Conservation (phyloP, 2,797 vertebrate genomes). For the Taeniopygia guttata region DNA sequence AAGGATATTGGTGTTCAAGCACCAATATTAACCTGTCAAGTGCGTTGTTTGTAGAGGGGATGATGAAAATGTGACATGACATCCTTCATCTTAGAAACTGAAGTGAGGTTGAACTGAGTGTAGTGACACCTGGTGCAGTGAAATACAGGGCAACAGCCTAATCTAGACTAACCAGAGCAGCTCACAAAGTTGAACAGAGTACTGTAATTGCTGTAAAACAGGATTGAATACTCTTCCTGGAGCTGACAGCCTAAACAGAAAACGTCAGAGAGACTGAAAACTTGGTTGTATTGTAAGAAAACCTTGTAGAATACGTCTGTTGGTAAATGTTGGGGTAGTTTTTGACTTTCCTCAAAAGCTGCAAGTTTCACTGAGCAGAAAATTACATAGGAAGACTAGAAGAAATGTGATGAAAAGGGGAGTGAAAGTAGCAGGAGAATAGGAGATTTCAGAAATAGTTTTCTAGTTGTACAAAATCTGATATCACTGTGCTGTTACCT, state of each 20-base stretch:
- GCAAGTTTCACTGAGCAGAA: neutral
- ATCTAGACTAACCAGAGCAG: neutral
- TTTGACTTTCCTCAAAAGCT: neutral
- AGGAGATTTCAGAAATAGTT: neutral
- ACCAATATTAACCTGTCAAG: neutral
- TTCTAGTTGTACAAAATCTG: neutral
- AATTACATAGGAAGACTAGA: neutral
- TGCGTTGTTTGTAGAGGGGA: neutral
- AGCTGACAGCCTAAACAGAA: neutral
- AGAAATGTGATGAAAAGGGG: neutral
- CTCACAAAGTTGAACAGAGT: neutral
- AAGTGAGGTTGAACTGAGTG: neutral
- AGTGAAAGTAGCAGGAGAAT: neutral
- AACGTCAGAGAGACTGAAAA: neutral
- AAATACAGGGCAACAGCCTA: neutral
- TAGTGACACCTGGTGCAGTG: neutral
- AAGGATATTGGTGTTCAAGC: neutral
- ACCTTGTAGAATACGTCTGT: neutral
- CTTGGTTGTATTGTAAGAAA: neutral
- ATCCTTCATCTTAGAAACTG: neutral
- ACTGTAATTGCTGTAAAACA: neutral
- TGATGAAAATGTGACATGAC: neutral
- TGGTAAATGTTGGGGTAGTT: neutral
- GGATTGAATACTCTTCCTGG: neutral
- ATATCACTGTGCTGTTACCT: neutral